These are phyloP conservation scores for Psilopsiagon aurifrons DNA, from an alignment of 2,113 vertebrate species.

Conservation along the genomic window DNA sequence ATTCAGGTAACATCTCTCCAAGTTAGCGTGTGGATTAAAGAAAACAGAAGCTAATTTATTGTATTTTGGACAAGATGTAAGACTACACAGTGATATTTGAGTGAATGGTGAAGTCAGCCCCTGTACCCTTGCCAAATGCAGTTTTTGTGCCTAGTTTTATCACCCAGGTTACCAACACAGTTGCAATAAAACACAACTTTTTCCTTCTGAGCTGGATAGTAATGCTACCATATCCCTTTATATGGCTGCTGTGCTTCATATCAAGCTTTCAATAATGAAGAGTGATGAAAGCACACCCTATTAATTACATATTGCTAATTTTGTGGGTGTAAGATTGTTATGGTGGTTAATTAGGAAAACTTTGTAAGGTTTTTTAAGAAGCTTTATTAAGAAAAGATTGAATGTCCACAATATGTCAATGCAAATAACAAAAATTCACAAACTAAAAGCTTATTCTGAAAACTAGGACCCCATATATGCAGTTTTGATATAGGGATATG, in stretches of 20 bases:
- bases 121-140: neutral
- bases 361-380: neutral
- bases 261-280: neutral
- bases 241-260: neutral
- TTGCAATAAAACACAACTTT: neutral
- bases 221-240: neutral
- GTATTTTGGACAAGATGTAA: neutral
- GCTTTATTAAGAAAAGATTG: neutral
- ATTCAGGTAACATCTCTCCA: neutral
- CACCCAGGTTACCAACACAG: neutral
- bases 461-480: neutral
- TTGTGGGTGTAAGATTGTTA: neutral
- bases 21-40: neutral
- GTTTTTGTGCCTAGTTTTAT: neutral
- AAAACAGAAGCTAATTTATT: neutral
- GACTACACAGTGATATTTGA: neutral
- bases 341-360: constrained; percentile 5
- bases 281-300: neutral
- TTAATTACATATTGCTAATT: constrained; percentile 25
- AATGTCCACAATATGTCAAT: neutral
- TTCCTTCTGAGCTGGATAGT: neutral
- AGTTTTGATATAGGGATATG: neutral
- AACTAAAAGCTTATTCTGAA: neutral
- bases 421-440: neutral
- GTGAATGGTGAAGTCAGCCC: neutral